phyloP scores from a whole-genome alignment of 2,888 invertebrate species.

The Melanchra persicariae region DNA sequence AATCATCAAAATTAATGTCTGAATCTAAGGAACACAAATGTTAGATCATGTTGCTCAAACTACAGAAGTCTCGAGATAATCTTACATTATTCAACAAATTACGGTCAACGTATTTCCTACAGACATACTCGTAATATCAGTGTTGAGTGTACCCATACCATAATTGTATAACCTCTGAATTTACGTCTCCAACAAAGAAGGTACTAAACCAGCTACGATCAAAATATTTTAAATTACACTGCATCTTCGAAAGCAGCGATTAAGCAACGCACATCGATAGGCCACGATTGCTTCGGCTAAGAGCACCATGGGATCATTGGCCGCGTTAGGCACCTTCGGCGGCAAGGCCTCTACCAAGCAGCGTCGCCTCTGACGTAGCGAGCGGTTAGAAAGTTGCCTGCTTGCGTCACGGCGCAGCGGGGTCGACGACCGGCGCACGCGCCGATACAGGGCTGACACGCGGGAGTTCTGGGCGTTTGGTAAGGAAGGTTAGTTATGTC shows the following conservation, averaged over 20 bases:
- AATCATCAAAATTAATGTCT: background rate
- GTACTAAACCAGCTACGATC: background rate
- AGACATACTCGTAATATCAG: conserved; percentile 5
- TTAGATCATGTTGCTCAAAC: conserved; percentile 2
- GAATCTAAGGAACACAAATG: background rate
- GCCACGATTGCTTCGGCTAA: conserved; percentile 52
- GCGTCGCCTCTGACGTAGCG: conserved; percentile 83
- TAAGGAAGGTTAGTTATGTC: conserved; percentile 57
- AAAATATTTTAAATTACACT: conserved; percentile 12
- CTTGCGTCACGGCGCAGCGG: conserved; percentile 87
- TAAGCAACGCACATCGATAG: conserved; percentile 56
- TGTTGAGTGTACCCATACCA: background rate
- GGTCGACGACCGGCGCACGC: conserved; percentile 79
- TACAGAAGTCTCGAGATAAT: conserved; percentile 19
- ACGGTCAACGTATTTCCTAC: conserved; percentile 16
- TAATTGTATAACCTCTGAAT: background rate
- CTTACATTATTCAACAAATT: conserved; percentile 29
- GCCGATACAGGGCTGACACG: conserved; percentile 67
- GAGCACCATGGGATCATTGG: conserved; percentile 69
- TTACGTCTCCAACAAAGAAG: conserved; percentile 7
- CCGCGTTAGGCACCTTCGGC: conserved; percentile 66
- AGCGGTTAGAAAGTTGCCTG: conserved; percentile 88
- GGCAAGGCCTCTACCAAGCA: conserved; percentile 81
- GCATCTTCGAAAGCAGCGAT: conserved; percentile 49
- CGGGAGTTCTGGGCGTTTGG: conserved; percentile 23